A percentile compares a stretch with the other conserved stretches of the same genome.
phyloP scores from a whole-genome alignment of 2,888 invertebrate species.

The Spatulosminthurus flaviceps region DNA sequence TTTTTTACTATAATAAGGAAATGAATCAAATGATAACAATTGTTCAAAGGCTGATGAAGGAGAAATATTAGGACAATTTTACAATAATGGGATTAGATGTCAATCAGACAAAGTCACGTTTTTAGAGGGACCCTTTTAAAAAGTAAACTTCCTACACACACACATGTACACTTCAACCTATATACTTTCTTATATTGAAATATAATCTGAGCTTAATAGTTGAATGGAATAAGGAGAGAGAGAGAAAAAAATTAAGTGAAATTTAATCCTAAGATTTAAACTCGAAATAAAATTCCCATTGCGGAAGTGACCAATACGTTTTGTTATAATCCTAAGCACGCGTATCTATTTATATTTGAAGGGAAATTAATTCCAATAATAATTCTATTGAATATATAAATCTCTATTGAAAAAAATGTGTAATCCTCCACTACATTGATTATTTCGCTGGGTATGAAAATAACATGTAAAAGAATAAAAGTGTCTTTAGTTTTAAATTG shows the following conservation, averaged over 20 bases:
- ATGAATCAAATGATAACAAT: constrained; percentile 10
- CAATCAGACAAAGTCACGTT: constrained; percentile 3
- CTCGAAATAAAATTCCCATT: background rate
- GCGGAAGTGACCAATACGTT: too few relatives aligned
- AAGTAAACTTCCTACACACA: background rate
- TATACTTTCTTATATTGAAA: too few relatives aligned
- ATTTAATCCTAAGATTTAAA: constrained; percentile 10
- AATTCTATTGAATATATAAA: background rate
- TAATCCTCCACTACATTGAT: too few relatives aligned
- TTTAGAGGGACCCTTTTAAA: too few relatives aligned
- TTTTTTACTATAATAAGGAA: background rate
- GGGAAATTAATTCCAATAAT: constrained; percentile 7
- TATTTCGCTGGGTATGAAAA: too few relatives aligned
- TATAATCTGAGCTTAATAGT: too few relatives aligned
- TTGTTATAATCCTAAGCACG: too few relatives aligned
- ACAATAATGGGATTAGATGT: background rate
- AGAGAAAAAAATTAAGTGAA: constrained; percentile 9
- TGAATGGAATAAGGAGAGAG: background rate
- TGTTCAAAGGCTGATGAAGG: background rate
- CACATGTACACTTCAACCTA: too few relatives aligned
- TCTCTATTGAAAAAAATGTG: too few relatives aligned
- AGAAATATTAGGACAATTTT: background rate
- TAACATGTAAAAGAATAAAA: too few relatives aligned
- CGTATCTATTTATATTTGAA: background rate
- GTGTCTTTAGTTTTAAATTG: too few relatives aligned